Percentiles rank a stretch among this genome's conserved stretches.
Conservation (phyloP, 1,140 invertebrate species). For the Drosophila subpulchrella region DNA sequence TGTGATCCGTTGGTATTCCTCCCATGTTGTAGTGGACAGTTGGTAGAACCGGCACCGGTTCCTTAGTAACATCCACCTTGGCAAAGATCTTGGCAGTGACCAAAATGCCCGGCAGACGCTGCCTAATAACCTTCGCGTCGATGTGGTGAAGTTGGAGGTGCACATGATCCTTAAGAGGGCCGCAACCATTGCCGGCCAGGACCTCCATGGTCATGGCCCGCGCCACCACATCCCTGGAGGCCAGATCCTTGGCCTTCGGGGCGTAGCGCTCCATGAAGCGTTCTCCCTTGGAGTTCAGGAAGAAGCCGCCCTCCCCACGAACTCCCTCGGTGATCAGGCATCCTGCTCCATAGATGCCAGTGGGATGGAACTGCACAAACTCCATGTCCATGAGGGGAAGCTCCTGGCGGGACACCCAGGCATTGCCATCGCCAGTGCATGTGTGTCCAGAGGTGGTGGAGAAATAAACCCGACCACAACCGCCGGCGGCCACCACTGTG, state of each 20-base stretch:
- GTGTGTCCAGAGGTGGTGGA: constrained; percentile 99
- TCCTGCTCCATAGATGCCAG: constrained; percentile 99
- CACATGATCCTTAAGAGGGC: constrained; percentile 98
- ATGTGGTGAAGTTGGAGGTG: constrained; percentile 97
- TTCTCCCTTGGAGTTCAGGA: constrained; percentile 97
- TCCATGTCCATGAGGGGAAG: constrained; percentile 97
- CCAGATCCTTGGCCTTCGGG: constrained; percentile 98
- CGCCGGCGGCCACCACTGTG: constrained; percentile 92
- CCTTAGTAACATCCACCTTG: constrained; percentile 98
- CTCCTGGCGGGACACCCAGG: constrained; percentile 96
- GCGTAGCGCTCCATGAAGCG: constrained; percentile 99
- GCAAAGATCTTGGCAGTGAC: constrained; percentile 99
- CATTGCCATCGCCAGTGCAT: constrained; percentile 98
- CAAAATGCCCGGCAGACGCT: constrained; percentile 91
- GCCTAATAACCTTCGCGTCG: constrained; percentile 94
- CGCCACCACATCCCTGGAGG: constrained; percentile 99
- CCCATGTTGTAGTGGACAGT: constrained; percentile 99
- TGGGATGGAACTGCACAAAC: constrained; percentile 99
- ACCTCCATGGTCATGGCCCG: constrained; percentile 99
- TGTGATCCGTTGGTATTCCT: constrained; percentile 97
- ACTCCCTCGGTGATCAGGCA: constrained; percentile 98
- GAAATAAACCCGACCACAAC: constrained; percentile 96
- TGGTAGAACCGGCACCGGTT: constrained; percentile 98
- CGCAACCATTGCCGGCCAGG: constrained; percentile 96
- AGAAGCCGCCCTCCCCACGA: constrained; percentile 97